Evolutionary conservation across 2,888 invertebrate genomes (phyloP), one percentile per base, ranked within the genome.

Genomic region (Cephonodes hylas): DNA sequence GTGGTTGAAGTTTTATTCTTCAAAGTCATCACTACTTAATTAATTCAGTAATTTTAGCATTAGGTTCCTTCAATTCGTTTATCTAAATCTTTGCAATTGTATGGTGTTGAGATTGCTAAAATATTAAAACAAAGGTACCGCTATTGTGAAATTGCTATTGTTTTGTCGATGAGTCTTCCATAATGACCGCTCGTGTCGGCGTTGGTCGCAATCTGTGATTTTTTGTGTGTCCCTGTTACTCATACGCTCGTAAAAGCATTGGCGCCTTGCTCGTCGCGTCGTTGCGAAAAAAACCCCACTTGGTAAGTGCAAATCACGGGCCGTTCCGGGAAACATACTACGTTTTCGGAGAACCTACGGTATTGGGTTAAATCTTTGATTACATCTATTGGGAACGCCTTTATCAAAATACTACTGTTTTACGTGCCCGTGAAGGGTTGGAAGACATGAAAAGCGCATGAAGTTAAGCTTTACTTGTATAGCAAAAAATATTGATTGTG

Each of bases 191-290:
- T 84, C 68, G 82, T 72, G 78, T 75, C 78, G 71, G 66, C 78
- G 72, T 65, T 67, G 74, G 76, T 75, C 75, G 76, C 80, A 79
- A 82, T 83, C 78, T 78, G 66, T 64, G 63, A 71, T 80, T 88
- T 89, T 89, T 89, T 83, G 81, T 65, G n/a, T 70, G 75, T 67
- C 72, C 68, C 74, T 72, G 65, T 69, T 73, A 61, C 67, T 71
- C 71, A 74, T 73, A 70, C 69, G 69, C 76, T 72, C 67, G 84
- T 91, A 91, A 91, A 89, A 91, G 90, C 88, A 76, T 80, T 87
- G 92, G 92, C 92, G 91, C 92, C 92, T 86, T 66, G 23, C 61
- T 45, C 63, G 56, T 59, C 53, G 42, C 15, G 48, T 53, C 53
- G 27, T 53, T 59, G 66, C 61, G 71, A 83, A 88, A 89, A 91